A percentile compares a stretch with the other conserved stretches of the same genome.
These are phyloP conservation scores for Drosophila arizonae DNA, from an alignment of 1,140 invertebrate genomes.

Conservation along the genomic window DNA sequence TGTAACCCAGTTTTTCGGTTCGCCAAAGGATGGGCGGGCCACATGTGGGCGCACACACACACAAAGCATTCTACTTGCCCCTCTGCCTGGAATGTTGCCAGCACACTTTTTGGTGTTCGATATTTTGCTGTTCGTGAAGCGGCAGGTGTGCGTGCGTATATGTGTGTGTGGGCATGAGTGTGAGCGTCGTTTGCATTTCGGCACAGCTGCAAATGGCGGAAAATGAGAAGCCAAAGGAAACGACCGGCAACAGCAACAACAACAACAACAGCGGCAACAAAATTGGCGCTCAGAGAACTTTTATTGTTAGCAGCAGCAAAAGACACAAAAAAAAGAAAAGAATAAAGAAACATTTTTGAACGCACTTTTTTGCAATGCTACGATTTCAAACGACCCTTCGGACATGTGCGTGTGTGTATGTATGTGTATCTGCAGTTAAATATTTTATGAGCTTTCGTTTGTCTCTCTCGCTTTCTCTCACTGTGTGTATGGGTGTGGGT, in stretches of 20 bases:
- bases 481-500: slow-evolving; percentile 31
- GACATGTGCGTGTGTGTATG: neutral
- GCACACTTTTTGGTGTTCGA: slow-evolving; percentile 42
- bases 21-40: neutral
- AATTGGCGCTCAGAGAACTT: slow-evolving; percentile 17
- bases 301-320: slow-evolving; percentile 53
- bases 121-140: slow-evolving; percentile 43
- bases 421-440: slow-evolving; percentile 36
- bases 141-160: slow-evolving; percentile 45
- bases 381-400: slow-evolving; percentile 44
- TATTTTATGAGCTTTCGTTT: slow-evolving; percentile 48
- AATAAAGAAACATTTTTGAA: slow-evolving; percentile 40
- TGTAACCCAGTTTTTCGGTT: slow-evolving; percentile 65
- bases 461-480: neutral
- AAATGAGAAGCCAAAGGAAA: slow-evolving; percentile 58
- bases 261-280: slow-evolving; percentile 22
- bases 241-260: slow-evolving; percentile 7
- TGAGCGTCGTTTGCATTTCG: slow-evolving; percentile 55
- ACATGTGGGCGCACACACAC: slow-evolving; percentile 1
- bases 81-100: slow-evolving; percentile 1
- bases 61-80: neutral
- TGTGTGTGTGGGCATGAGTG: slow-evolving; percentile 15
- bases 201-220: slow-evolving; percentile 61
- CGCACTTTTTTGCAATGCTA: slow-evolving; percentile 53
- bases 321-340: slow-evolving; percentile 14